These are phyloP conservation scores for Pitangus sulphuratus DNA, from an alignment of 2,797 vertebrate species.

Conservation along the genomic window DNA sequence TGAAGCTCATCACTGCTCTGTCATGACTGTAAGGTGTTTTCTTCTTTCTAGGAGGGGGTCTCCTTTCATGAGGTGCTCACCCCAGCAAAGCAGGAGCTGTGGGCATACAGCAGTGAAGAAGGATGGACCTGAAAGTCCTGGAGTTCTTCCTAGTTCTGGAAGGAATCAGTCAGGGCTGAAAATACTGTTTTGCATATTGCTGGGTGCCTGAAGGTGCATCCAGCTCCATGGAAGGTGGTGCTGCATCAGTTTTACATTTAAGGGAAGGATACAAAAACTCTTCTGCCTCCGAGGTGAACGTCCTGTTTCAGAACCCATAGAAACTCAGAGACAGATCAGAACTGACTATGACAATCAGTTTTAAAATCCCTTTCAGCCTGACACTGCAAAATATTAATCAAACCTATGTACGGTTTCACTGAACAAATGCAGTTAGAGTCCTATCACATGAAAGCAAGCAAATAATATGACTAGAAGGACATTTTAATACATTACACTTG, in stretches of 20 bases:
- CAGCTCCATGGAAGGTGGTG: neutral
- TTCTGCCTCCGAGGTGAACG: neutral
- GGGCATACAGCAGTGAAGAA: neutral
- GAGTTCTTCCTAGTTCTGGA: neutral
- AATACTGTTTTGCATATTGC: neutral
- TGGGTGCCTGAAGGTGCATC: neutral
- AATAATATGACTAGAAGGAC: conserved; percentile 50
- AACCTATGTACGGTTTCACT: neutral
- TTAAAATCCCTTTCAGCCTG: neutral
- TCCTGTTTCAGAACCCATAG: neutral
- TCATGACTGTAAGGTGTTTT: neutral
- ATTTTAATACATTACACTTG: conserved; percentile 64
- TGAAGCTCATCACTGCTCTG: neutral
- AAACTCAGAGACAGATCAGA: neutral
- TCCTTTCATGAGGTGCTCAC: neutral
- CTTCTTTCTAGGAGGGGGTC: fast-evolving
- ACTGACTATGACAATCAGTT: neutral
- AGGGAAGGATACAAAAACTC: neutral
- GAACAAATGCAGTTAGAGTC: conserved; percentile 17
- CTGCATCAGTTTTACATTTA: neutral
- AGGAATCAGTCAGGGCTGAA: neutral
- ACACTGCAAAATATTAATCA: neutral
- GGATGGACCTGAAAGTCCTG: fast-evolving
- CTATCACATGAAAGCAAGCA: conserved; percentile 47
- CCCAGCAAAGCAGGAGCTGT: neutral